Conservation (phyloP, 1,140 invertebrate species). For the Hycleus cichorii region DNA sequence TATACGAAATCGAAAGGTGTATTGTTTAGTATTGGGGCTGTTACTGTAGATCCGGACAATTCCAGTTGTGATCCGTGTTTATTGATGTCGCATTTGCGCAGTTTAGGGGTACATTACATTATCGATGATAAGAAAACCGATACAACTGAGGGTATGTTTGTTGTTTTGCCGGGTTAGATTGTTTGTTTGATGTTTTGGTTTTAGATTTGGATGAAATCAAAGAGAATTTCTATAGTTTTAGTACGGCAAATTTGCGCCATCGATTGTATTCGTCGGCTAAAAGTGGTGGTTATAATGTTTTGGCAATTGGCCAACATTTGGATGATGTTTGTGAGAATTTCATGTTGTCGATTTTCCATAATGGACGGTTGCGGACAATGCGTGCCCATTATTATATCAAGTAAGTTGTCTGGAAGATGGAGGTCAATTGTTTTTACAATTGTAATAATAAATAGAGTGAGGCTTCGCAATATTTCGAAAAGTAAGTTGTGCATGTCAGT, state of each 20-base stretch:
- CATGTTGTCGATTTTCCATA: constrained; percentile 74
- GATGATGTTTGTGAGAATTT: constrained; percentile 82
- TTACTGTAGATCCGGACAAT: constrained; percentile 59
- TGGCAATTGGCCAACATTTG: constrained; percentile 79
- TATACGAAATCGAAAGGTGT: constrained; percentile 66
- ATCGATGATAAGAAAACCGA: constrained; percentile 52
- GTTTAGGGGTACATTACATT: constrained; percentile 61
- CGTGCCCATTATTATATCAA: constrained; percentile 73
- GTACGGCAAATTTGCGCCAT: constrained; percentile 25
- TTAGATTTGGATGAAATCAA: constrained; percentile 27
- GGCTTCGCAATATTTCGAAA: background rate
- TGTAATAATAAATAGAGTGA: background rate
- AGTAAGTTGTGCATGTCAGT: too few relatives aligned
- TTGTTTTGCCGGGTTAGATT: background rate
- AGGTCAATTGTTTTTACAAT: background rate
- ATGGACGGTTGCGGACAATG: constrained; percentile 69
- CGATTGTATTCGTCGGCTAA: constrained; percentile 69
- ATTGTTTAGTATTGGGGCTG: constrained; percentile 66
- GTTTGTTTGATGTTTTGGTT: constrained; percentile 3
- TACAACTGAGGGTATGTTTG: constrained; percentile 1
- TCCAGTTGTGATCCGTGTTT: constrained; percentile 58
- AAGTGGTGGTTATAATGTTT: constrained; percentile 71
- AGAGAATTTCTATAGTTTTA: constrained; percentile 30
- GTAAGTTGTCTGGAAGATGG: constrained; percentile 31
- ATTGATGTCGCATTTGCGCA: constrained; percentile 59